Evolutionary conservation across 2,797 vertebrate genomes (phyloP).

Genomic region (Schizopygopsis malacanthus): DNA sequence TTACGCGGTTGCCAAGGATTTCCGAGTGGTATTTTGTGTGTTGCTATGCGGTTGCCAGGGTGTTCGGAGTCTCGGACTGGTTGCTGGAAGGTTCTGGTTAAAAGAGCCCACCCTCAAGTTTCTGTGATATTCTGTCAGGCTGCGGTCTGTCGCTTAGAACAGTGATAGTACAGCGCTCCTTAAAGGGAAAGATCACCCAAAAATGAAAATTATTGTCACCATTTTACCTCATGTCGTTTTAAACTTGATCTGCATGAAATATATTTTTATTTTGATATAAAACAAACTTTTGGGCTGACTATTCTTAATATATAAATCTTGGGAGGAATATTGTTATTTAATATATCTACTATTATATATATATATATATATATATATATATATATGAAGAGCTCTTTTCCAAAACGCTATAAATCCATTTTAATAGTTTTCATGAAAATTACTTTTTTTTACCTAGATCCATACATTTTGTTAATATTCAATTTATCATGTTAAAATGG

Average conservation of each 20-base stretch:
- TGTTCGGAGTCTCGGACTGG: conserved; percentile 2
- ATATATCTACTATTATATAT: background rate
- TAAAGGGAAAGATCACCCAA: background rate
- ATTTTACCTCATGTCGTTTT: background rate
- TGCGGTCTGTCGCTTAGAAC: background rate
- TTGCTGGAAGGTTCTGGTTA: conserved; percentile 16
- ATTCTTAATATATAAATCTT: background rate
- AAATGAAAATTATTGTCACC: background rate
- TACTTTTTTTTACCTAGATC: too few species aligned
- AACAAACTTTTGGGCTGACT: background rate
- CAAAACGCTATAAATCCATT: too few species aligned
- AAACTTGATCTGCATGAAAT: background rate
- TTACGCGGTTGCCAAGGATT: background rate
- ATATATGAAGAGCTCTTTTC: too few species aligned
- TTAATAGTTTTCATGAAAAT: too few species aligned
- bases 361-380: too few species aligned
- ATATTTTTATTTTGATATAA: background rate
- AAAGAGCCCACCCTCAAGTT: background rate
- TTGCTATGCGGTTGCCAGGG: conserved; percentile 11
- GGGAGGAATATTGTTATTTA: background rate
- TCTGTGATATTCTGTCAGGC: background rate
- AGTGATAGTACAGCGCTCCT: conserved; percentile 1
- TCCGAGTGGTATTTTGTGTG: background rate
- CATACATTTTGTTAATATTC: too few species aligned
- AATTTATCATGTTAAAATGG: too few species aligned